Conservation (phyloP, 2,113 vertebrate genomes). For the Thunnus maccoyii region DNA sequence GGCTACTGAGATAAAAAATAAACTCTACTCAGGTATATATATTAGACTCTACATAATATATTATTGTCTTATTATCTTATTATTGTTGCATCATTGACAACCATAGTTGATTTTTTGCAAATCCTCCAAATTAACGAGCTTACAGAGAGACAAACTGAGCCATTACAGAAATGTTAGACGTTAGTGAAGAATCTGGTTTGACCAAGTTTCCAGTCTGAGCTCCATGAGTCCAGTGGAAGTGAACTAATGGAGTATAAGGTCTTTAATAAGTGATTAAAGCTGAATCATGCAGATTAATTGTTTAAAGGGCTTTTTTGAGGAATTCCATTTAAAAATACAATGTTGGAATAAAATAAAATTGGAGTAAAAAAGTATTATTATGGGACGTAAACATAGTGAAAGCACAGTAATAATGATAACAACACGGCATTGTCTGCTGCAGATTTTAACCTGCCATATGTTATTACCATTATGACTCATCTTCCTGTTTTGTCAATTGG, state of each 20-base stretch:
- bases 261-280: neutral
- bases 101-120: neutral
- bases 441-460: neutral
- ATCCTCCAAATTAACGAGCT: neutral
- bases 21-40: no score
- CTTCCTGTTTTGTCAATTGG: conserved; percentile 52
- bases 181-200: neutral
- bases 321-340: neutral
- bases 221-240: neutral
- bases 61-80: no score
- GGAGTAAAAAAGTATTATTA: no score
- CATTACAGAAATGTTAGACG: neutral
- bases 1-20: no score
- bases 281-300: neutral
- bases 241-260: neutral
- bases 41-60: no score
- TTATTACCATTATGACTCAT: conserved; percentile 39
- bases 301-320: neutral
- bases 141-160: neutral
- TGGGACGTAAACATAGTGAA: neutral
- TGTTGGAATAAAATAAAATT: neutral
- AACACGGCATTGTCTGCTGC: neutral
- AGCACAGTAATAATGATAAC: conserved; percentile 24
- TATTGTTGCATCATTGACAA: no score
- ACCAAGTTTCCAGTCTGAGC: no score